phyloP scores from a whole-genome alignment of 2,888 invertebrate species.

The Ferrisia virgata region DNA sequence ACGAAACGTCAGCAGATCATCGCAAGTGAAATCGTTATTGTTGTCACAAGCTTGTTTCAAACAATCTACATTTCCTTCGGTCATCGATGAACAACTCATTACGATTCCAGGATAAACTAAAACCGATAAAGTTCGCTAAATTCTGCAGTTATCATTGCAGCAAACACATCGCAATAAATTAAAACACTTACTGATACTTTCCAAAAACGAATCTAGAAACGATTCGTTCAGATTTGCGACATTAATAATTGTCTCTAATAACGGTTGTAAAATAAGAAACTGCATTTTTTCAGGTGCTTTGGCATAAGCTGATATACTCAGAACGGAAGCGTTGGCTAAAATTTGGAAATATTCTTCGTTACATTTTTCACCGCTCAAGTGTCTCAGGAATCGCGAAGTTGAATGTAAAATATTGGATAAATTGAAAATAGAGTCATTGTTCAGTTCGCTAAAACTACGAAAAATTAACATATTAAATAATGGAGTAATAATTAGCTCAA shows the following conservation, averaged over 20 bases:
- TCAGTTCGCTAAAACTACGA: background rate
- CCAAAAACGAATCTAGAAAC: constrained; percentile 13
- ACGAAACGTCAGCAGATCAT: background rate
- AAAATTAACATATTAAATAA: background rate
- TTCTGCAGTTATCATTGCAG: background rate
- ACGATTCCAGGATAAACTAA: background rate
- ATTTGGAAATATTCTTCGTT: constrained; percentile 16
- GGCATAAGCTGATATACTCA: background rate
- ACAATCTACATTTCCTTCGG: background rate
- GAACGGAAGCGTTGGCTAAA: background rate
- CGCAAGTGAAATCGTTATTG: background rate
- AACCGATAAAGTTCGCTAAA: too few species aligned
- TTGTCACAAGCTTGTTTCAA: background rate
- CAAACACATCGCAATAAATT: background rate
- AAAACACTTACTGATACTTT: constrained; percentile 3
- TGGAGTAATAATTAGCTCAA: too few species aligned
- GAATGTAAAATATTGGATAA: constrained; percentile 15
- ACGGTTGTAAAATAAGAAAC: background rate
- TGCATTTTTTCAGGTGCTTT: constrained; percentile 17
- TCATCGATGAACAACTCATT: background rate
- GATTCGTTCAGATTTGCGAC: constrained; percentile 18
- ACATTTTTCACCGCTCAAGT: background rate
- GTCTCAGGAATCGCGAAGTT: background rate
- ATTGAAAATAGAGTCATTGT: background rate
- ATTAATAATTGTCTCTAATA: background rate